A percentile compares a stretch with the other conserved stretches of the same genome.
phyloP scores from a whole-genome alignment of 2,797 vertebrate species.

The Enteromius paludinosus region DNA sequence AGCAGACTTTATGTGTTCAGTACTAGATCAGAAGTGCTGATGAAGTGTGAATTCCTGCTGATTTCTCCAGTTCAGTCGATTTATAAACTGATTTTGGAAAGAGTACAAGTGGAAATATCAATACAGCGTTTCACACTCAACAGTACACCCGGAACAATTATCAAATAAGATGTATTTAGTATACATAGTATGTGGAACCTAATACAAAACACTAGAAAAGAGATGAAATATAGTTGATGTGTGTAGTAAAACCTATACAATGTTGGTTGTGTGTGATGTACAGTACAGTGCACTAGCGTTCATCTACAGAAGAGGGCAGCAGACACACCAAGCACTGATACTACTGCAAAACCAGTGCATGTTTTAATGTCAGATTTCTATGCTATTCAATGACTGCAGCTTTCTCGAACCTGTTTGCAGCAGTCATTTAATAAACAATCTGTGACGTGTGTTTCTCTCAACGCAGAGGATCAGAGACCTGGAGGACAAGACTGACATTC shows the following conservation, averaged over 20 bases:
- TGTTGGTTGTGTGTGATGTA: background rate
- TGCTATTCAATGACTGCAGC: background rate
- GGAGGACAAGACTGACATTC: constrained; percentile 98
- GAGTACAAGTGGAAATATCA: background rate
- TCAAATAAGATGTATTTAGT: background rate
- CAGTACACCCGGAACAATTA: background rate
- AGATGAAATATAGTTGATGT: background rate
- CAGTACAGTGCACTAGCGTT: background rate
- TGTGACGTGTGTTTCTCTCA: background rate
- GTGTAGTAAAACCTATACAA: background rate
- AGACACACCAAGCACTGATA: background rate
- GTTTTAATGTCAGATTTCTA: background rate
- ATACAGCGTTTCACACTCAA: background rate
- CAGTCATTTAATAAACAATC: background rate
- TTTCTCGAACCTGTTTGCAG: background rate
- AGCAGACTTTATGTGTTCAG: background rate
- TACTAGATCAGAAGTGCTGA: background rate
- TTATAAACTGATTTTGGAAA: background rate
- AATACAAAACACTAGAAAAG: background rate
- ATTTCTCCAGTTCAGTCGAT: background rate
- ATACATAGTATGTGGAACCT: background rate
- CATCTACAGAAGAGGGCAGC: constrained; percentile 18
- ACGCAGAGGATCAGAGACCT: constrained; percentile 95
- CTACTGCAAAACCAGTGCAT: background rate
- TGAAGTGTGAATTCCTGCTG: background rate